Evolutionary conservation across 2,113 vertebrate species (phyloP), one percentile per base, ranked within the genome.

Genomic region (Periophthalmus modestus): DNA sequence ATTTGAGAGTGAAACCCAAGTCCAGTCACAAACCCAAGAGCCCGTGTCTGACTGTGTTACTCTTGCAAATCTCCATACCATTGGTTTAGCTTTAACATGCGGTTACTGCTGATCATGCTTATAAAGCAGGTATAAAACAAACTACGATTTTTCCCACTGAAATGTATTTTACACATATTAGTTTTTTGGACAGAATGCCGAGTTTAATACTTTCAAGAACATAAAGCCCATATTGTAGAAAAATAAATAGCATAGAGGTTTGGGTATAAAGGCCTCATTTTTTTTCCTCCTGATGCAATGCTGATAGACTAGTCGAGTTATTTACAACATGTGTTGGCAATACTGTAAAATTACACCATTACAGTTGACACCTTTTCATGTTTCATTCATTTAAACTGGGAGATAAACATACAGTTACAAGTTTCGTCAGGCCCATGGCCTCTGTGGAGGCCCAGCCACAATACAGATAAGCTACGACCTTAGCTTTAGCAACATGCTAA

Each of bases 401-500:
- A 16, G 48, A 52, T 5, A 50, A 16, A 4, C 48, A 50, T 16
- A 50, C 9, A 43, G 7, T 10, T 43, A 9, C 7, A 43, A 43
- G 39, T 43, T 43, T 43, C 7, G 39, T 43, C 7, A 43, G 39
- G 39, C 39, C 7, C 39, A 43, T 43, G 7, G 39, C 0, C 7
- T 52, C 4, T 57, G 39, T 47, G 82, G 33, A 79, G 89, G 87
- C 89, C 84, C 83, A 79, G 39, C 4, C 34, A n/a, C 12, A 62
- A 4, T 7, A 1, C 61, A n/a, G 13, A 67, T n/a, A 79, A 79
- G 77, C 50, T 75, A 63, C 46, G 34, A 65, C 33, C 62, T n/a
- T 54, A 77, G 23, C 73, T 28, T 36, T 54, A 73, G 68, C 72
- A 71, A 16, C 33, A 46, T 15, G 48, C n/a, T 70, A 67, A 15